Evolutionary conservation across 1,140 invertebrate genomes (phyloP).

Genomic region (Pseudomyrmex pallidus): DNA sequence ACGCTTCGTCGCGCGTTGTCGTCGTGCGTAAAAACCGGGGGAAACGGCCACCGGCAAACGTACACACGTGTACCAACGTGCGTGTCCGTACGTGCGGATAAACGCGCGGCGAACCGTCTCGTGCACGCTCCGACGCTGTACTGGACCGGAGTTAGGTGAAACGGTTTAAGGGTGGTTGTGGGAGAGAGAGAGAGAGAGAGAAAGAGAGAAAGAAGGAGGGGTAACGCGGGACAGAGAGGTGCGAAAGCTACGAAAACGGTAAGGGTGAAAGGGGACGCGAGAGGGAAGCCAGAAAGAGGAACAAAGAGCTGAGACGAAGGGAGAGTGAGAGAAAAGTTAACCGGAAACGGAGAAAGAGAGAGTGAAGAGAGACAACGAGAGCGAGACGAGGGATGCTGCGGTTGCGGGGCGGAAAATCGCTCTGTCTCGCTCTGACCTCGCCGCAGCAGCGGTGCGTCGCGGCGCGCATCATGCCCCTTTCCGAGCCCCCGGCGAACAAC

Average conservation of each 20-base stretch:
- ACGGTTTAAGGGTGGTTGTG: conserved; percentile 41
- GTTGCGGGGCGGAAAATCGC: conserved; percentile 75
- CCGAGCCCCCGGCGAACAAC: conserved; percentile 62
- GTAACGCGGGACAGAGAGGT: neutral
- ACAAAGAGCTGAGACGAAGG: neutral
- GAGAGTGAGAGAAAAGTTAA: conserved; percentile 7
- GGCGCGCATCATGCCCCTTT: conserved; percentile 77
- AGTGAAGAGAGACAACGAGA: neutral
- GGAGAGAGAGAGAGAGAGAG: conserved; percentile 33
- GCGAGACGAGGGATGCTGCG: conserved; percentile 78
- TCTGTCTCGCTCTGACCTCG: conserved; percentile 68
- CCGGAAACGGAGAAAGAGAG: neutral
- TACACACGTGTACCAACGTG: conserved; percentile 22
- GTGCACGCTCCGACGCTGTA: conserved; percentile 67
- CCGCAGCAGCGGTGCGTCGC: conserved; percentile 79
- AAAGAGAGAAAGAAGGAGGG: conserved; percentile 1
- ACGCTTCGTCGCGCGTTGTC: neutral
- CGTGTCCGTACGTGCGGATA: conserved; percentile 13
- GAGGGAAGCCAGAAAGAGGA: neutral
- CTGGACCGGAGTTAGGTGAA: conserved; percentile 70
- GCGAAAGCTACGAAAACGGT: conserved; percentile 50
- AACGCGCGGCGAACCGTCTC: conserved; percentile 61
- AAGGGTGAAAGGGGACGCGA: conserved; percentile 38
- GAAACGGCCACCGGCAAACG: conserved; percentile 6
- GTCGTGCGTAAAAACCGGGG: neutral